Evolutionary conservation across 2,797 vertebrate species (phyloP).

Genomic region (Neomorphus geoffroyi): DNA sequence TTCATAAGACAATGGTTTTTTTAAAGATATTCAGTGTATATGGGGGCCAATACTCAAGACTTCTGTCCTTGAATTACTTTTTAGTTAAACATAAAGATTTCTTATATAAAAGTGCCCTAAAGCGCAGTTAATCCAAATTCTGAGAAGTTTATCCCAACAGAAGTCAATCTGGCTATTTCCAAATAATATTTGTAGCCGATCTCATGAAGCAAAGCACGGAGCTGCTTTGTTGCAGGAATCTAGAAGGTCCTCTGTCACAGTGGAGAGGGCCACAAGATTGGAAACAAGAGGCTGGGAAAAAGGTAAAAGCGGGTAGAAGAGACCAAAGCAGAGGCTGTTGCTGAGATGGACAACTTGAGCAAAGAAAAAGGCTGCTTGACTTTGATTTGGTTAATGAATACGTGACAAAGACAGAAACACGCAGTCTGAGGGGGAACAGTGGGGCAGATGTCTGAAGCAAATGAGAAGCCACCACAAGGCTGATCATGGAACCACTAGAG

Average conservation of each 20-base stretch:
- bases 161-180: neutral
- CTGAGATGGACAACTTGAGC: neutral
- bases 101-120: neutral
- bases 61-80: neutral
- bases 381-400: neutral
- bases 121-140: neutral
- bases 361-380: neutral
- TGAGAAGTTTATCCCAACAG: neutral
- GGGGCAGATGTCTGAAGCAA: neutral
- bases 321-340: neutral
- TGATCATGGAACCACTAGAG: neutral
- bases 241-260: neutral
- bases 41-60: neutral
- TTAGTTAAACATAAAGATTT: neutral
- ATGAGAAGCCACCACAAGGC: neutral
- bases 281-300: neutral
- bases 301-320: neutral
- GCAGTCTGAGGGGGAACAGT: rapidly evolving
- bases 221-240: neutral
- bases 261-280: neutral
- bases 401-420: neutral
- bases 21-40: neutral
- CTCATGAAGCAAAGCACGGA: neutral
- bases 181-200: neutral
- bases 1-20: neutral